Evolutionary conservation across 1,140 invertebrate genomes (phyloP), one percentile per base, ranked within the genome.

Genomic region (Mactra quadrangularis): DNA sequence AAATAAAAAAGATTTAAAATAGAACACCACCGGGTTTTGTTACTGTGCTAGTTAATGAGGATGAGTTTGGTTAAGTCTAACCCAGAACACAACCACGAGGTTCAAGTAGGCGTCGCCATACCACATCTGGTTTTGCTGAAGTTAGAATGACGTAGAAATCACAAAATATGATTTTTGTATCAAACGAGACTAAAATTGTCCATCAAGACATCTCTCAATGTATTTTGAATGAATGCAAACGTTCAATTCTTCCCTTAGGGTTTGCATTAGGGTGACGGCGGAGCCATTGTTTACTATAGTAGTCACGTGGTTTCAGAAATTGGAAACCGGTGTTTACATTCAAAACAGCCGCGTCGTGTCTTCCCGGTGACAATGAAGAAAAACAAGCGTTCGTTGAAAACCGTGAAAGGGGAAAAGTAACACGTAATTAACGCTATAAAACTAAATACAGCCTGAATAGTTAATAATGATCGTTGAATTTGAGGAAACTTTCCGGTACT

Each of bases 251-350:
- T 45, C 22, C 64, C 64, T 41, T 45, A 19, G 19, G 64, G 64
- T n/a, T 31, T 3, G 25, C 27, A 41, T 31, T 31, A 41, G 45
- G 11, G n/a, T 38, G 22, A 59, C 60, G 35, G 41, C n/a, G 72
- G n/a, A 59, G 22, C 35, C 57, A 76, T 76, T 78, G 62, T 78
- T 66, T 66, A 78, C 45, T 19, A 35, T 53, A 38, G 11, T 22
- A n/a, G 52, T 68, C 76, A 78, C 76, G 76, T 78, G 76, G 68
- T 31, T 22, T 41, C 38, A n/a, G 60, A 68, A 78, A 78, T 78
- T 41, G 33, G 76, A 78, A 78, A 78, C 76, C 76, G 76, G 76
- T 78, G 76, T 78, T 78, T 78, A 78, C 76, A 78, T 68, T 25
- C 57, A 64, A 38, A 68, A 78, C 76, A 78, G 47, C 62, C 62